These are phyloP conservation scores for Lemur catta DNA, from an alignment of 2,797 vertebrate species.

Conservation along the genomic window DNA sequence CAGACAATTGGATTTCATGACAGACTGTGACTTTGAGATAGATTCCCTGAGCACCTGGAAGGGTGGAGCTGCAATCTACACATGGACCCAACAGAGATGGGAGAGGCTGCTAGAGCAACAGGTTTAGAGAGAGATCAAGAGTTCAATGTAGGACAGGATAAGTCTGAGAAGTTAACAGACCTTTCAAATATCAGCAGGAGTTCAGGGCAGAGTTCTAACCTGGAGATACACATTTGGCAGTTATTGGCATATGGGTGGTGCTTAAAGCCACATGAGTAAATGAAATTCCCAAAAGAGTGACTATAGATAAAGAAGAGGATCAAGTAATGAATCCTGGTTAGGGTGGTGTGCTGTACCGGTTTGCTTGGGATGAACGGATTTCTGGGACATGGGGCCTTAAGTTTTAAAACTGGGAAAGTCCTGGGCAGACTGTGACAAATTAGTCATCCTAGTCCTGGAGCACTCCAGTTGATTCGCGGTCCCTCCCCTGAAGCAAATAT, in stretches of 20 bases:
- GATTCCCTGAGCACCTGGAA: not conserved
- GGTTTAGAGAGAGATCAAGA: not conserved
- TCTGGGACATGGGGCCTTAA: not conserved
- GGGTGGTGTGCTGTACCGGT: not conserved
- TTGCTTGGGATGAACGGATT: not conserved
- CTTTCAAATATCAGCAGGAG: not conserved
- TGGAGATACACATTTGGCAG: not conserved
- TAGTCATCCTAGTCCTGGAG: not conserved
- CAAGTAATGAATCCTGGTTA: not conserved
- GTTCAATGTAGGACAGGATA: not conserved
- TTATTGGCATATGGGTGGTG: not conserved
- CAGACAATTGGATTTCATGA: not conserved
- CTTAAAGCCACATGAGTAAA: not conserved
- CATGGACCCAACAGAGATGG: too few relatives aligned
- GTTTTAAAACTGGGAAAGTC: not conserved
- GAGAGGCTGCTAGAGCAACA: not conserved
- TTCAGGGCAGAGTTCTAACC: not conserved
- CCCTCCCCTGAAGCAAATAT: not conserved
- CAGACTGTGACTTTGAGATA: not conserved
- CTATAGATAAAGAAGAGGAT: not conserved
- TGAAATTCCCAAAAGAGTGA: not conserved
- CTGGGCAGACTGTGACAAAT: too few relatives aligned
- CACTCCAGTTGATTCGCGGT: not conserved
- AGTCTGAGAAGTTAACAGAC: not conserved
- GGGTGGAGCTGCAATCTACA: not conserved